These are phyloP conservation scores for Magallana nippona DNA, from an alignment of 2,888 invertebrate species.

Conservation along the genomic window DNA sequence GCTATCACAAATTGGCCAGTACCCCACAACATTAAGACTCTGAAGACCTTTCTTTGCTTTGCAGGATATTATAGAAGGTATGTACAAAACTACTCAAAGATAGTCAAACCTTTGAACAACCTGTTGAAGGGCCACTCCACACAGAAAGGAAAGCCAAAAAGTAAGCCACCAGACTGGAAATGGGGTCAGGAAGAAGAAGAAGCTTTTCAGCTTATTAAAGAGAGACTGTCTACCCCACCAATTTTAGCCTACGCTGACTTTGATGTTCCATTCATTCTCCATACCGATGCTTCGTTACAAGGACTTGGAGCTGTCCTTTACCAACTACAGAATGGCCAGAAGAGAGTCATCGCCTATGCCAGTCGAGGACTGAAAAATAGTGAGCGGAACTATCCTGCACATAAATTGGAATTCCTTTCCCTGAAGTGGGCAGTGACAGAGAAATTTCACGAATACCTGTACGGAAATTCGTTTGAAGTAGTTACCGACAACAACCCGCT, in stretches of 20 bases:
- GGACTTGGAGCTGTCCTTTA: too few species aligned
- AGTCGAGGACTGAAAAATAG: neutral
- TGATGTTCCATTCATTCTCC: too few species aligned
- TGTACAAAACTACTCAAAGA: neutral
- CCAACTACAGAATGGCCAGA: neutral
- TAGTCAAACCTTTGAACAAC: slow-evolving; percentile 6
- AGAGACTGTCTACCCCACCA: too few species aligned
- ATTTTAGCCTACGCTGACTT: too few species aligned
- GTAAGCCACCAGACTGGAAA: neutral
- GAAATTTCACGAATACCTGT: neutral
- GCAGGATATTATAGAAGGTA: slow-evolving; percentile 23
- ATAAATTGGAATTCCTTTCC: neutral
- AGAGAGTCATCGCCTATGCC: neutral
- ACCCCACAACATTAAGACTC: neutral
- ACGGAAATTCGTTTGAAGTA: neutral
- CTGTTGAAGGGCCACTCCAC: neutral
- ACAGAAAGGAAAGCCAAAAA: neutral
- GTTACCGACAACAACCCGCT: neutral
- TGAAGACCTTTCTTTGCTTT: slow-evolving; percentile 13
- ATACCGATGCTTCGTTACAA: too few species aligned
- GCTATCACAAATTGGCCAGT: neutral
- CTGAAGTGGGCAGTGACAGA: neutral
- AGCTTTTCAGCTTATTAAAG: too few species aligned
- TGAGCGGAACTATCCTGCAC: neutral
- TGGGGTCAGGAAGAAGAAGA: too few species aligned